Conservation (phyloP, 1,140 invertebrate species). For the Drosophila simulans region DNA sequence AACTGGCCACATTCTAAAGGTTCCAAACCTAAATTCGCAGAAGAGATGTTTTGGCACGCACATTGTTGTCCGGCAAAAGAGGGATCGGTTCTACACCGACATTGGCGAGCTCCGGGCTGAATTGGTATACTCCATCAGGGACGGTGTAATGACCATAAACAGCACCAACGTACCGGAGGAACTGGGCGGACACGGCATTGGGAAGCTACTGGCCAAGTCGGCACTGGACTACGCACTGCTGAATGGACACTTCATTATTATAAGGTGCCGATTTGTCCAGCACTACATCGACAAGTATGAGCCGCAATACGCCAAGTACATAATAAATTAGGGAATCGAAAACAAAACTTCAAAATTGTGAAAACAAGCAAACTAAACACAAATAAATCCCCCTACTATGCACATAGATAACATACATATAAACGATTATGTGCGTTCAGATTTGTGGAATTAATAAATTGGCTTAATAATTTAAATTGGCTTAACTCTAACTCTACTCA, state of each 20-base stretch:
- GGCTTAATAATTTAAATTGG: no score
- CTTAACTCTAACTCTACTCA: no score
- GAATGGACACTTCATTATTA: conserved; percentile 9
- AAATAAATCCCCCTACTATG: not conserved
- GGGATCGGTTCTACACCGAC: conserved; percentile 5
- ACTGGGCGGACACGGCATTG: conserved; percentile 14
- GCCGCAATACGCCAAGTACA: conserved; percentile 20
- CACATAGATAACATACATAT: no score
- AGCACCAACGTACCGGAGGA: conserved; percentile 14
- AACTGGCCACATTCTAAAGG: not conserved
- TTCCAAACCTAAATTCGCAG: not conserved
- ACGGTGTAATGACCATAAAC: conserved; percentile 4
- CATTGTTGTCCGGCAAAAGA: not conserved
- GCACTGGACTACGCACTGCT: conserved; percentile 12
- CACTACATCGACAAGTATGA: conserved; percentile 26
- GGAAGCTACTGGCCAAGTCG: conserved; percentile 18
- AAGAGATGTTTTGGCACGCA: not conserved
- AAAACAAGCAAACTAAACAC: not conserved
- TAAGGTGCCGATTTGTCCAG: conserved; percentile 15
- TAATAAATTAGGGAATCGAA: not conserved
- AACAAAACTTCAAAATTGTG: not conserved
- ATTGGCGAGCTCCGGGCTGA: not conserved
- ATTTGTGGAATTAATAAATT: no score
- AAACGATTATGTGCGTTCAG: no score
- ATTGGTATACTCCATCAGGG: not conserved